These are phyloP conservation scores for Chromis chromis DNA, from an alignment of 2,797 vertebrate species.

Conservation along the genomic window DNA sequence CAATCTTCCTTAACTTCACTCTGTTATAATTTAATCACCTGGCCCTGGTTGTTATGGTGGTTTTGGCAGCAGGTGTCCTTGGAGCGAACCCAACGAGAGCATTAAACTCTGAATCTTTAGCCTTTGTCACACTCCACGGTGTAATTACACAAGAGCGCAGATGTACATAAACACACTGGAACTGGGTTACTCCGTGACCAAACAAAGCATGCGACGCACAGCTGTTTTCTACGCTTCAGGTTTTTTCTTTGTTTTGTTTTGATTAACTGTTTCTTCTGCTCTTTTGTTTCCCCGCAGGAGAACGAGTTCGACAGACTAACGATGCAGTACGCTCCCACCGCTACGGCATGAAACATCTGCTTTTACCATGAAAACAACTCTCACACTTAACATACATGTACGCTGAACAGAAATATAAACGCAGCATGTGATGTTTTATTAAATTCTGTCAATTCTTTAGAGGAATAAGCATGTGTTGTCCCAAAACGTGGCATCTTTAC, in stretches of 20 bases:
- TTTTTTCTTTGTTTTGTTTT: neutral
- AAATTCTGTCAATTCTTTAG: too few species aligned
- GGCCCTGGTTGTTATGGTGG: conserved; percentile 39
- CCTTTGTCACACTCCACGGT: conserved; percentile 45
- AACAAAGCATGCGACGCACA: conserved; percentile 39
- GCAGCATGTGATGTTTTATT: too few species aligned
- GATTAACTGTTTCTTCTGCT: conserved; percentile 45
- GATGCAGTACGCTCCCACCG: conserved; percentile 90
- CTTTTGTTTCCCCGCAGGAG: conserved; percentile 84
- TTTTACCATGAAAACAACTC: conserved; percentile 11
- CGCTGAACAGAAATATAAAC: too few species aligned
- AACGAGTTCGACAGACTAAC: conserved; percentile 93
- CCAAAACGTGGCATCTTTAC: too few species aligned
- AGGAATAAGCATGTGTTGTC: too few species aligned
- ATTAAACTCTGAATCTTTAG: conserved; percentile 47
- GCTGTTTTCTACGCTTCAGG: conserved; percentile 38
- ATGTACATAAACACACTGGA: conserved; percentile 66
- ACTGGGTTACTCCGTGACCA: conserved; percentile 31
- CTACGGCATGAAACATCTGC: conserved; percentile 68
- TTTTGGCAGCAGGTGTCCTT: conserved; percentile 43
- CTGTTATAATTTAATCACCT: conserved; percentile 25
- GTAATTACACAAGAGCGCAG: conserved; percentile 31
- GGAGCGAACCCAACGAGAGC: conserved; percentile 38
- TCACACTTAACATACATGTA: conserved; percentile 14
- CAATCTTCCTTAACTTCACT: conserved; percentile 27